Evolutionary conservation across 1,140 invertebrate species (phyloP), one percentile per base, ranked within the genome.

Genomic region (Penaeus japonicus): DNA sequence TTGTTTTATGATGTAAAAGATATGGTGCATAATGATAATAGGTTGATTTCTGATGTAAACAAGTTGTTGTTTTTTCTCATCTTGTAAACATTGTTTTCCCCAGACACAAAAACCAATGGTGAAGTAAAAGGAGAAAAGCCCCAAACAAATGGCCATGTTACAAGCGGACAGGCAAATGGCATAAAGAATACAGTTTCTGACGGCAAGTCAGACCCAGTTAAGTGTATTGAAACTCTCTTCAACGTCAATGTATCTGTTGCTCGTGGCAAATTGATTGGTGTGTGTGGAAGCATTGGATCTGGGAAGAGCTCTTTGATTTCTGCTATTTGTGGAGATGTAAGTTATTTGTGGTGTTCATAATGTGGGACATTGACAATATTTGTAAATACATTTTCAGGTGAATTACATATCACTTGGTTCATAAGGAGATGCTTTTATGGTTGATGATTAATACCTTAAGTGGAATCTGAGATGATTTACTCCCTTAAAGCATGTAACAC

Each of bases 281-380:
- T 96, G 39, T 95, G 95, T 91, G 96, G 96, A 2, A 91, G 92
- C 15, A 95, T 96, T 17, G 95, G 95, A 18, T 93, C 94, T 91
- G 96, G 96, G 18, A 96, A 96, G 91, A 94, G 94, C 53, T 95
- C 95, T 32, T 91, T 96, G 2, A 91, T 96, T 17, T 93, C 94
- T 54, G 94, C 95, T 1, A 92, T 95, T 53, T 90, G 90, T 85
- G 90, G 90, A 54, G 90, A 90, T 88, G 90, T 90, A 87, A 89
- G 90, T 87, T 55, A 10, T 47, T 47, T 15, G 47, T 47, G 47
- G 10, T 47, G 47, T 47, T 39, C 39, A 1, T 39, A 39, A 39
- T 39, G 39, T 73, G 22, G 18, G 17, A n/a, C 22, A n/a, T n/a
- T n/a, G n/a, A n/a, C n/a, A n/a, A n/a, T n/a, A n/a, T n/a, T n/a